Conservation (phyloP, 2,113 vertebrate genomes). For the Serinus canaria region DNA sequence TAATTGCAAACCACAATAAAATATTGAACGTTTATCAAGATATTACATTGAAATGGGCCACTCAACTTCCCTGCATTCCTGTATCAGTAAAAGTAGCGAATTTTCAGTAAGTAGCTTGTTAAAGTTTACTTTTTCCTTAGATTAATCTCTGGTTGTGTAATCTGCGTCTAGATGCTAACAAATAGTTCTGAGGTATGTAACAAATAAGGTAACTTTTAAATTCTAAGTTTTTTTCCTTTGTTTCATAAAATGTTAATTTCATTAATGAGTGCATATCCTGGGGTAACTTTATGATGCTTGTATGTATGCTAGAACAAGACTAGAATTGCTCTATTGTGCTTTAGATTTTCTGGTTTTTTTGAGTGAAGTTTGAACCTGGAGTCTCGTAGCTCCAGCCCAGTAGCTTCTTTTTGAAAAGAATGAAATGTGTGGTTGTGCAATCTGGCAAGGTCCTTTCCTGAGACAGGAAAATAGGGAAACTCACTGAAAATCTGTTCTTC, state of each 20-base stretch:
- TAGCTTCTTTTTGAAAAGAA: background rate
- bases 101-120: constrained; percentile 83
- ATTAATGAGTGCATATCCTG: background rate
- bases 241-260: background rate
- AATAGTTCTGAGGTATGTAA: background rate
- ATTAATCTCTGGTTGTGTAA: background rate
- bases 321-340: background rate
- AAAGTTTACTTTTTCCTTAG: background rate
- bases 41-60: constrained; percentile 90
- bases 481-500: constrained; percentile 23
- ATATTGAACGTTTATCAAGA: constrained; percentile 94
- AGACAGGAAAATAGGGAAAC: background rate
- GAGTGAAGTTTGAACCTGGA: background rate
- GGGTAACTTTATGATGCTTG: background rate
- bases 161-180: background rate
- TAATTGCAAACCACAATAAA: constrained; percentile 89
- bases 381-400: background rate
- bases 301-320: background rate
- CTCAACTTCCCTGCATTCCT: constrained; percentile 87
- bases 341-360: background rate
- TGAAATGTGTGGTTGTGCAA: background rate
- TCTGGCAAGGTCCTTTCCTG: background rate
- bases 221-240: background rate
- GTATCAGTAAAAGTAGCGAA: constrained; percentile 84
- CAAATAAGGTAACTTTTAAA: background rate